phyloP scores from a whole-genome alignment of 2,113 vertebrate genomes.

The Phylloscopus trochiloides region DNA sequence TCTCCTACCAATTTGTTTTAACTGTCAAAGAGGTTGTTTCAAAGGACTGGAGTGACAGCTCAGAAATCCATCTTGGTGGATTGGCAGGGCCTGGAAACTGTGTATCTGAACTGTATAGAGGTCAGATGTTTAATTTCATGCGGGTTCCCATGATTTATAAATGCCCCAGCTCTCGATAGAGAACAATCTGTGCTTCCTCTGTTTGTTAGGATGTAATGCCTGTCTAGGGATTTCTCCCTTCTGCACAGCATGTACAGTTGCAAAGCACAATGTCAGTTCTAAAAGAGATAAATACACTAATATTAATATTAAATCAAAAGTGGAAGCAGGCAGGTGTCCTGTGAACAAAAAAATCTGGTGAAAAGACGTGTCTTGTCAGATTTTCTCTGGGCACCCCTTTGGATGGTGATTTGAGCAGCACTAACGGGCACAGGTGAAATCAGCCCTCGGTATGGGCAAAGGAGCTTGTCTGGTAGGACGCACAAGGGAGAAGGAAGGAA shows the following conservation, averaged over 20 bases:
- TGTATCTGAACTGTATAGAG: conserved; percentile 21
- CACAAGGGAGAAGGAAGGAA: not conserved
- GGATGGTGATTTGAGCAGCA: not conserved
- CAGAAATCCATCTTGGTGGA: conserved; percentile 46
- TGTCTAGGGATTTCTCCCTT: not conserved
- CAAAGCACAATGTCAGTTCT: not conserved
- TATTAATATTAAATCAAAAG: not conserved
- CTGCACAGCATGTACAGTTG: accelerated
- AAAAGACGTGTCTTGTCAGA: not conserved
- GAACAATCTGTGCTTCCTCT: not conserved
- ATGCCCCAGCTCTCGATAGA: not conserved
- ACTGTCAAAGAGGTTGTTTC: conserved; percentile 45
- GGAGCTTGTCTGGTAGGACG: not conserved
- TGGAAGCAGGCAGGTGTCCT: not conserved
- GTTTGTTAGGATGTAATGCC: not conserved
- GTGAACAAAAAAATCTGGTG: not conserved
- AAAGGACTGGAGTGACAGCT: conserved; percentile 5
- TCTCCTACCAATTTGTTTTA: conserved; percentile 37
- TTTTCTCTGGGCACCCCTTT: accelerated
- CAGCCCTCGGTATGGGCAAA: not conserved
- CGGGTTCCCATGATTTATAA: conserved; percentile 16
- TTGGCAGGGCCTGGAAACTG: conserved; percentile 44
- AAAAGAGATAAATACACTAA: not conserved
- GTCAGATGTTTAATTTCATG: conserved; percentile 49
- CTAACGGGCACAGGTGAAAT: not conserved